Percentiles rank a stretch among this genome's conserved stretches.
Evolutionary conservation across 1,140 invertebrate genomes (phyloP).

Genomic region (Gryllus bimaculatus): DNA sequence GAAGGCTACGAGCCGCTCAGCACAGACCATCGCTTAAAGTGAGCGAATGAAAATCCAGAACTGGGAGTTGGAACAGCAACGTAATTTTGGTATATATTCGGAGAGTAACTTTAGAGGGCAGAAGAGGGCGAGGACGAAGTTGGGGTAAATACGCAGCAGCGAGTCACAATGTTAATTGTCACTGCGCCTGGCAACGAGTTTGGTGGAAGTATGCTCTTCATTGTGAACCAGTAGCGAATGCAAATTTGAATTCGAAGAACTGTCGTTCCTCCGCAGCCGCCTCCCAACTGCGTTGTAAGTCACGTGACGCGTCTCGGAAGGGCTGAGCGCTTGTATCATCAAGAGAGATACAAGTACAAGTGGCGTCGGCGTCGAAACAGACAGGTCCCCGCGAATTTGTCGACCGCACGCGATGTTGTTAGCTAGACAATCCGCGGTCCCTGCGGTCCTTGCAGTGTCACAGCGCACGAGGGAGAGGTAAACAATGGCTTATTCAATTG

Average conservation of each 20-base stretch:
- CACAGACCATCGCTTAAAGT: not conserved
- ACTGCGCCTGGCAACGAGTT: not conserved
- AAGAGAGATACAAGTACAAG: not conserved
- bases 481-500: not conserved
- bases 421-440: not conserved
- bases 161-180: conserved; percentile 1
- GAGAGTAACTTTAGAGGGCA: conserved; percentile 1
- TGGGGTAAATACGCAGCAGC: not conserved
- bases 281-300: not conserved
- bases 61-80: not conserved
- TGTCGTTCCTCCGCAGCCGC: not conserved
- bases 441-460: not conserved
- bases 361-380: not conserved
- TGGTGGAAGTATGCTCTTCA: not conserved
- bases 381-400: not conserved
- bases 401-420: not conserved
- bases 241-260: not conserved
- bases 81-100: not conserved
- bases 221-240: not conserved
- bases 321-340: not conserved
- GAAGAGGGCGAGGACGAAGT: not conserved
- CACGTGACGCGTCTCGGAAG: not conserved
- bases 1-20: not conserved
- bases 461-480: not conserved
- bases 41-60: not conserved